Conservation (phyloP, 2,113 vertebrate species). For the Casuarius casuarius region DNA sequence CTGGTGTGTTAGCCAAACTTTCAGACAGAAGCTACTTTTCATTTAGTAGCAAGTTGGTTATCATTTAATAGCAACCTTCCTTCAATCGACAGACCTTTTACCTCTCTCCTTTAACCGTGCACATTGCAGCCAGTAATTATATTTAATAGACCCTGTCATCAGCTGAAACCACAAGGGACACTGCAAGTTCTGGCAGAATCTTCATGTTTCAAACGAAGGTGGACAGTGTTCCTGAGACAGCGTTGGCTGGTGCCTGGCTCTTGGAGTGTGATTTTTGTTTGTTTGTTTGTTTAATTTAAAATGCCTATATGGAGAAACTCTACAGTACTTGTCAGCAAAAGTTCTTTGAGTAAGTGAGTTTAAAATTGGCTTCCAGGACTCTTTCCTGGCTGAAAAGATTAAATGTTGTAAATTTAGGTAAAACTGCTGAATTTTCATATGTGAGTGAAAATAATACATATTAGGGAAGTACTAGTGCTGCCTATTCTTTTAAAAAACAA, state of each 20-base stretch:
- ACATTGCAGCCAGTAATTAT: conserved; percentile 13
- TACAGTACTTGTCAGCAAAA: neutral
- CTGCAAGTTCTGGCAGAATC: neutral
- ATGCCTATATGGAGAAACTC: neutral
- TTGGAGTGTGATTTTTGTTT: neutral
- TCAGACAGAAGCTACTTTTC: neutral
- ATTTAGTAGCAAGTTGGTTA: neutral
- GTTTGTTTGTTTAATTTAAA: neutral
- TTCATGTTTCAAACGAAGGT: neutral
- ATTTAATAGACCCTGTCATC: neutral
- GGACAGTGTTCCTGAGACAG: neutral
- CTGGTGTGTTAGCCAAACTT: neutral
- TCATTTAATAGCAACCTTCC: neutral
- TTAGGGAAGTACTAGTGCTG: neutral
- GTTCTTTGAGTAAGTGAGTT: neutral
- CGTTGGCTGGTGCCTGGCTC: neutral
- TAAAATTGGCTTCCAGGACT: neutral
- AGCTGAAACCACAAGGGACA: neutral
- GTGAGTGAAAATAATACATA: neutral
- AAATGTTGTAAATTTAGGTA: neutral
- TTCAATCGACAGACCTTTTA: neutral
- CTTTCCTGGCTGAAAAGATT: neutral
- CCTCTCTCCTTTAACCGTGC: neutral
- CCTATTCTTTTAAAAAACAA: neutral
- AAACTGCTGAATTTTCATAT: neutral